Conservation (phyloP, 2,113 vertebrate genomes). For the Muscicapa adusta region DNA sequence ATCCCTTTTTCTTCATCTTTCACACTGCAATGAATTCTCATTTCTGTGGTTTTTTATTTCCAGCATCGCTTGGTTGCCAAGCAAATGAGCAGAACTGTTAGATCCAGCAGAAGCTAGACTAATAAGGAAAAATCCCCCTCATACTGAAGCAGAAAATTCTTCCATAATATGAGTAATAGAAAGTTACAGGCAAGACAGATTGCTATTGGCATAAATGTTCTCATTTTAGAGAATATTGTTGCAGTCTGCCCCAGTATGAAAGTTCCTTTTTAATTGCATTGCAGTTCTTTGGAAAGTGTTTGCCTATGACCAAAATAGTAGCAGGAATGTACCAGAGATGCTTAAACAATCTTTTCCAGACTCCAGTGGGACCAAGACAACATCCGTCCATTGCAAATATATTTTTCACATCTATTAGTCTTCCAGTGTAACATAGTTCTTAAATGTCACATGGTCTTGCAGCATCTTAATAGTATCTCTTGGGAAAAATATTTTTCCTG, state of each 20-base stretch:
- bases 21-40: background rate
- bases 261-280: constrained; percentile 64
- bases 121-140: constrained; percentile 5
- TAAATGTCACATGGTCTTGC: constrained; percentile 56
- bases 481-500: constrained; percentile 61
- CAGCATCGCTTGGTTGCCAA: background rate
- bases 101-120: constrained; percentile 32
- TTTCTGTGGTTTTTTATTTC: constrained; percentile 15
- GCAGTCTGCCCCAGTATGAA: constrained; percentile 8
- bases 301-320: constrained; percentile 66
- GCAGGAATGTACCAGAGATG: constrained; percentile 51
- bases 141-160: background rate
- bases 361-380: constrained; percentile 54
- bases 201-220: constrained; percentile 49
- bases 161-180: background rate
- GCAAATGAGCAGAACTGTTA: constrained; percentile 19
- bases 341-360: constrained; percentile 52
- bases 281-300: constrained; percentile 51
- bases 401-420: constrained; percentile 60
- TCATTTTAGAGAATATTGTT: constrained; percentile 33
- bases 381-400: constrained; percentile 46
- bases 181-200: constrained; percentile 20
- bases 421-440: constrained; percentile 37
- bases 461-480: constrained; percentile 68
- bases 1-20: background rate